Evolutionary conservation across 53 echinoderm and acorn worm species (phyloP), one percentile per base, ranked within the genome.

Genomic region (Apostichopus leukothele): DNA sequence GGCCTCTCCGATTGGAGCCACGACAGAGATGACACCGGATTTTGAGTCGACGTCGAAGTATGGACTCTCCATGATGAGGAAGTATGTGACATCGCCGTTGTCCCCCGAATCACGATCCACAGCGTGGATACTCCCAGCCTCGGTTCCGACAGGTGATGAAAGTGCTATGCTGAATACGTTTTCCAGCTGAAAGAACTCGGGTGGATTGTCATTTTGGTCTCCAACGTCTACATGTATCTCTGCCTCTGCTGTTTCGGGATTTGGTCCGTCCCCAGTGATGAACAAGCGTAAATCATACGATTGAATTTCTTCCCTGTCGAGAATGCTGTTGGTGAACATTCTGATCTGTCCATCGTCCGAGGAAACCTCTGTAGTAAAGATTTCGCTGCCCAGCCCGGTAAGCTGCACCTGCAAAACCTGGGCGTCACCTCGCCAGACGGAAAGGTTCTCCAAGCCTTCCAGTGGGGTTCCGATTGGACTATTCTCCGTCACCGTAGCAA

Each of bases 181-280:
- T 20, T 71, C 52, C 4, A 53, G 39, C 75, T 86, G 86, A 39
- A 60, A 50, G 76, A 94, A 92, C 84, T 90, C 86, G 20, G 94
- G 94, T 21, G 89, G 12, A 71, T 94, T 92, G 16, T 89, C 84
- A 54, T 92, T 92, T 51, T 89, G 87, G 66, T 92, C 94, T n/a
- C 61, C 25, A 11, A 94, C 76, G 18, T 89, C 53, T 6, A 91
- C 51, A 5, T 51, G 74, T 22, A 87, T 87, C 51, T 75, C 57
- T 20, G 88, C n/a, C 7, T 87, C 75, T 53, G 88, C 75, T 75
- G 88, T 75, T 55, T 87, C 88, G 51, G 88, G 74, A 55, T 74
- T 26, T 53, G 74, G 88, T 75, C 88, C 88, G 27, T 87, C 75
- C 39, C 88, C 88, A 0, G 88, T 75, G 52, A 87, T 75, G 19